Base-by-base conservation (phyloP, 2,888 invertebrate genomes). In the Parthenolecanium corni region DNA sequence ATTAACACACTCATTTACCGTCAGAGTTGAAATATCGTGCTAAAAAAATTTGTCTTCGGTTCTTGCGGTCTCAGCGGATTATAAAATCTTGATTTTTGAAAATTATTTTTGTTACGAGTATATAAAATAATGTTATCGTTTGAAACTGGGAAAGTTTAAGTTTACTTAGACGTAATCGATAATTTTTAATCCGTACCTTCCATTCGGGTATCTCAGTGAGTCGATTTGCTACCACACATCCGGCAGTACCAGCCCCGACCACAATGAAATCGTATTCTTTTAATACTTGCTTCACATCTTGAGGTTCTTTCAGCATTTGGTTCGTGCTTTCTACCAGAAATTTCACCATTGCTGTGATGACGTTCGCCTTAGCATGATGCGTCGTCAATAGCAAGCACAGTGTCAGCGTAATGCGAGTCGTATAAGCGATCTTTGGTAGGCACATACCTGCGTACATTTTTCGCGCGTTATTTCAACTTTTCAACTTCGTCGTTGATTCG, bases 241-340 rank as follows among this genome's bases (percentile, higher is more conserved):
- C 91, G 0, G 90, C 90, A 0, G 89, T 86, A 0, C 91, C 91
- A 1, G 82, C 86, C 0, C 91, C 91, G 21, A 91, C 79, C 12
- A 89, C 77, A 1, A 90, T 76, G 67, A 89, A 94, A 71, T 90
- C 91, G 71, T 89, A 89, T 66, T 85, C 83, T 23, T 79, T 76
- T 61, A 82, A 77, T 1, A 88, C 73, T 44, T 77, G 72, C 66
- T 79, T 79, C 65, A 82, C 79, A 71, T 82, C 84, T 1, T 74
- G 73, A 1, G 82, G 80, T 71, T 82, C 82, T 11, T 72, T 71
- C 64, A 74, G 73, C 11, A 75, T 72, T 67, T 80, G 80, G 9
- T 71, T 69, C 25, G 76, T 73, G 31, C 82, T 82, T 67, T 81
- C 79, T 38, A 74, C 70, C 14, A 63, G 36, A 21, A 63, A 63